phyloP scores from a whole-genome alignment of 2,113 vertebrate genomes.

The Brienomyrus brachyistius region DNA sequence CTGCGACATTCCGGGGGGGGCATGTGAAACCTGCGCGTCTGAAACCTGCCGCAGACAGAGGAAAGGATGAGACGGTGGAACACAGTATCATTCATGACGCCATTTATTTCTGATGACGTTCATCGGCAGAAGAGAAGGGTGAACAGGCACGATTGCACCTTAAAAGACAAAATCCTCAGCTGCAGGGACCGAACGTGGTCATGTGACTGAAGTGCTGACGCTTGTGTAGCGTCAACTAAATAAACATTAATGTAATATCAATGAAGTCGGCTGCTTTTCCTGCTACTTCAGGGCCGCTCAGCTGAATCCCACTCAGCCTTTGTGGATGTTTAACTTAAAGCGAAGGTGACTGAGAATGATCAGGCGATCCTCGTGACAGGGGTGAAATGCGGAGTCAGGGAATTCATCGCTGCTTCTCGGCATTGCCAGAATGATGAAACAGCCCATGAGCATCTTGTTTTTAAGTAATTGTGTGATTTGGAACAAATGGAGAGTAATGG shows the following conservation, averaged over 20 bases:
- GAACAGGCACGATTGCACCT: neutral
- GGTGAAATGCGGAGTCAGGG: neutral
- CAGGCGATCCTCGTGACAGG: neutral
- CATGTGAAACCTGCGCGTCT: neutral
- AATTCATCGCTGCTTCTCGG: neutral
- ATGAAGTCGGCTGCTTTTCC: neutral
- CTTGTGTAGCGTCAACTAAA: neutral
- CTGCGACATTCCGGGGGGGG: neutral
- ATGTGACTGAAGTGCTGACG: neutral
- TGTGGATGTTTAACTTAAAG: neutral
- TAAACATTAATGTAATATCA: neutral
- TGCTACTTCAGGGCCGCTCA: neutral
- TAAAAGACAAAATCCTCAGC: neutral
- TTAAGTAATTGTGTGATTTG: neutral
- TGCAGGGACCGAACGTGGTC: neutral
- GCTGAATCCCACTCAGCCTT: neutral
- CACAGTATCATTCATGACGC: neutral
- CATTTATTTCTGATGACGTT: neutral
- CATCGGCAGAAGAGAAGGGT: neutral
- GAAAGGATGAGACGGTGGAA: neutral
- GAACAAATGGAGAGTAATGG: conserved; percentile 8
- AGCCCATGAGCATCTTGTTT: neutral
- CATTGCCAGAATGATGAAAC: neutral
- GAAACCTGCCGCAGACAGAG: neutral
- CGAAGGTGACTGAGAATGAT: neutral